Conservation (phyloP, 2,888 invertebrate species). For the Lasioglossum malachurum region DNA sequence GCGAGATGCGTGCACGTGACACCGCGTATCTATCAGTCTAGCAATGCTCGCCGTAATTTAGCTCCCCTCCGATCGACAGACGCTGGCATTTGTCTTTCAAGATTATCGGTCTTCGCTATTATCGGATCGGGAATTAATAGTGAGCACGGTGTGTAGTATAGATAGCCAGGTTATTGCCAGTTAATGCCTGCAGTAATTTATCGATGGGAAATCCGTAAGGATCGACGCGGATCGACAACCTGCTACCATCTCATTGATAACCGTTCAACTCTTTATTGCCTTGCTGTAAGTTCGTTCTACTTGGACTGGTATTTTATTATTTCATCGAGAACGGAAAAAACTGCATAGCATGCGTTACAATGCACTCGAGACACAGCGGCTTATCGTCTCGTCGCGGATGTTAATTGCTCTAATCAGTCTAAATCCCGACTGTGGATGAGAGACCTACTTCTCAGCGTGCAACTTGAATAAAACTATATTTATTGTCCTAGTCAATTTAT, state of each 20-base stretch:
- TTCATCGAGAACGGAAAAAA: slow-evolving; percentile 10
- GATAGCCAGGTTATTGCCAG: slow-evolving; percentile 63
- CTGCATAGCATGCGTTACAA: not conserved
- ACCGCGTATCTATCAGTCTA: slow-evolving; percentile 16
- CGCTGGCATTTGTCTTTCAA: slow-evolving; percentile 71
- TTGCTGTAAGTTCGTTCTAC: not conserved
- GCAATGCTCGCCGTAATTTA: slow-evolving; percentile 47
- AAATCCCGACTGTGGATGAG: not conserved
- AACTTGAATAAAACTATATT: not conserved
- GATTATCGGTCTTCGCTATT: slow-evolving; percentile 69
- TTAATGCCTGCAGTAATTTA: slow-evolving; percentile 71
- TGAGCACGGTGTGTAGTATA: slow-evolving; percentile 34
- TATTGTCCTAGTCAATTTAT: too few species aligned
- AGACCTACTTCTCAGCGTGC: not conserved
- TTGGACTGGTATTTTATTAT: slow-evolving; percentile 19
- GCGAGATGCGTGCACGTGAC: not conserved
- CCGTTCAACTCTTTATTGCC: slow-evolving; percentile 8
- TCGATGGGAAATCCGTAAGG: slow-evolving; percentile 55
- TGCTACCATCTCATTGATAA: not conserved
- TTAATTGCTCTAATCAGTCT: slow-evolving; percentile 3
- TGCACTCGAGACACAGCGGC: not conserved
- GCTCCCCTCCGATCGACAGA: slow-evolving; percentile 31
- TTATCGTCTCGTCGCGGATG: not conserved
- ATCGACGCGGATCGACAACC: not conserved
- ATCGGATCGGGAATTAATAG: slow-evolving; percentile 72